phyloP scores from a whole-genome alignment of 2,797 vertebrate genomes.

The Hafferia zeledoni region DNA sequence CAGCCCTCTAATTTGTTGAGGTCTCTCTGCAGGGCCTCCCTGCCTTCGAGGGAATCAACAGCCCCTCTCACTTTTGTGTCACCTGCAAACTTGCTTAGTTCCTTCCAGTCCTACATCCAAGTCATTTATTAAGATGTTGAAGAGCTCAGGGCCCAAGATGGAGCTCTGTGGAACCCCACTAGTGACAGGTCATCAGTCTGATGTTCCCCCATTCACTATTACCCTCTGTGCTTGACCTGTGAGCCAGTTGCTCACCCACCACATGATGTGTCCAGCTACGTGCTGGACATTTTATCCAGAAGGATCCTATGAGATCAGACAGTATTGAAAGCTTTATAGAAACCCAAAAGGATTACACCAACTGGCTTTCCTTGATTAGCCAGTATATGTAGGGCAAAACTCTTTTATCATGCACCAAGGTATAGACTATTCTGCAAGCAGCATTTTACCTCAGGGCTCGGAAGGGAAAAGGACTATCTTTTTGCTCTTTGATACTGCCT shows the following conservation, averaged over 20 bases:
- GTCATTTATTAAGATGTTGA: neutral
- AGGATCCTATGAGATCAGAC: neutral
- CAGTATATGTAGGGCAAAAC: neutral
- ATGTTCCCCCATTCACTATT: neutral
- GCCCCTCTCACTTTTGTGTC: neutral
- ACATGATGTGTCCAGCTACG: neutral
- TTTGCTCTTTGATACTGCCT: neutral
- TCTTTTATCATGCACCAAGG: neutral
- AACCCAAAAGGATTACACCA: neutral
- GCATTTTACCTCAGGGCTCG: neutral
- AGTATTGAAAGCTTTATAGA: neutral
- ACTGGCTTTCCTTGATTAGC: neutral
- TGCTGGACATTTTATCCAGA: neutral
- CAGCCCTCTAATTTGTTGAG: neutral
- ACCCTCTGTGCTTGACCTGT: neutral
- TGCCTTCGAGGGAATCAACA: neutral
- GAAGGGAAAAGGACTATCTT: neutral
- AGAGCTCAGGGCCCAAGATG: neutral
- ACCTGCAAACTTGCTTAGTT: neutral
- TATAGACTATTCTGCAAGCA: neutral
- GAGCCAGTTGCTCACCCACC: neutral
- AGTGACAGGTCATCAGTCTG: neutral
- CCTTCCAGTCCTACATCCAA: neutral
- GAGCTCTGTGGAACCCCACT: neutral
- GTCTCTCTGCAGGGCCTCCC: neutral